Base-by-base conservation (phyloP, 2,888 invertebrate genomes). In the Ommatoiulus sabulosus region DNA sequence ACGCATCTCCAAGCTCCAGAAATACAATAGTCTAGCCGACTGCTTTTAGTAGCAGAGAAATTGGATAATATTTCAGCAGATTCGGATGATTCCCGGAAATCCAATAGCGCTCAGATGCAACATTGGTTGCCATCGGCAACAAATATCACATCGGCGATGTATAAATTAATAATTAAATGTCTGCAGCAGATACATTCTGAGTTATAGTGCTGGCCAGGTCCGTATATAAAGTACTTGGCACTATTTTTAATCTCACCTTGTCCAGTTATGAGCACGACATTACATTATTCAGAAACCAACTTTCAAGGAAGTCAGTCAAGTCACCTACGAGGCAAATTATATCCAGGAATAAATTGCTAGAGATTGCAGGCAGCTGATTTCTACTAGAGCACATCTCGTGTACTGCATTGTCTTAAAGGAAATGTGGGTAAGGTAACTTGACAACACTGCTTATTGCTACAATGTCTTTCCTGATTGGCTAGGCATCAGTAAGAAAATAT, bases 21-120 rank as follows among this genome's bases (percentile, higher is more conserved):
- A 24, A 24, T 20, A 80, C 12, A 80, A 24, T 15, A 80, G 80
- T 80, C 80, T 80, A 80, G 80, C 35, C 80, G 10, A 10, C 24
- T 12, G 15, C 35, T 35, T 80, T 35, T 12, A 80, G 12, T 12
- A 7, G 1, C 12, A 20, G 35, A 12, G 12, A 24, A 80, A 80
- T 35, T 80, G 80, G 80, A 15, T 12, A 24, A 80, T 35, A 80
- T 12, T 80, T 12, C 35, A 80, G 35, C 80, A 35, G 24, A 80
- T 20, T 80, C 80, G 15, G 80, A 80, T 80, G 80, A 80, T 80
- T 80, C 80, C 80, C 12, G 35, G 80, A 80, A 80, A 80, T 80
- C 80, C 80, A 80, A 80, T 80, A 80, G 35, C 12, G 6, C 35
- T 80, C 80, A 80, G 80, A 80, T 80, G 72, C 8, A 80, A 35